Evolutionary conservation across 2,797 vertebrate species (phyloP).

Genomic region (Crocidura indochinensis): DNA sequence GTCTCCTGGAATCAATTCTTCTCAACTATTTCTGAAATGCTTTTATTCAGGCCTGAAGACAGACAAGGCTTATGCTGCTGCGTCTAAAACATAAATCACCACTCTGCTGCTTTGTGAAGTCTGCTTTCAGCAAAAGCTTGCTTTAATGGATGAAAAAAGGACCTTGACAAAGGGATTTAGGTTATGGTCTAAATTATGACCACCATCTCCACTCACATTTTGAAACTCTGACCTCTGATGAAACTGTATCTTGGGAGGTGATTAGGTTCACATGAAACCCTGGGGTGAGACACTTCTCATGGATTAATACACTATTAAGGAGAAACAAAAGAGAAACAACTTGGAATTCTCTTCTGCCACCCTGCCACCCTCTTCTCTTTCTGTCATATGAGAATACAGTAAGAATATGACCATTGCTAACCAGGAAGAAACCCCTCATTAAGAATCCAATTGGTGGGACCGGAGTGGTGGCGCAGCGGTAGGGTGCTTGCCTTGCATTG

Average conservation of each 20-base stretch:
- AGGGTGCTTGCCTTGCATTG: too few species aligned
- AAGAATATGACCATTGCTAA: background rate
- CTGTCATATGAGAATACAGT: background rate
- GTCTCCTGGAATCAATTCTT: background rate
- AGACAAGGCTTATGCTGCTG: background rate
- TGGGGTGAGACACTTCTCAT: background rate
- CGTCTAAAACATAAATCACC: background rate
- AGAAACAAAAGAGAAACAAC: background rate
- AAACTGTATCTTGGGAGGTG: background rate
- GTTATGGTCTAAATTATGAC: background rate
- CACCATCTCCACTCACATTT: too few species aligned
- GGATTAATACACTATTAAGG: background rate
- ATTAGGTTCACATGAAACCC: background rate
- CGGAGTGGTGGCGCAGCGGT: too few species aligned
- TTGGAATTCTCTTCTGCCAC: background rate
- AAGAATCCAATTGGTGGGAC: background rate
- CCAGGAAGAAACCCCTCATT: background rate
- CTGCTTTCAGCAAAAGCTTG: background rate
- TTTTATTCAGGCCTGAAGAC: background rate
- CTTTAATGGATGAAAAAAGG: background rate
- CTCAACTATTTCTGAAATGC: conserved; percentile 12
- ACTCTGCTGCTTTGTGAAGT: background rate
- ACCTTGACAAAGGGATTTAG: background rate
- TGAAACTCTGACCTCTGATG: background rate
- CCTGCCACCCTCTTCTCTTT: background rate